These are phyloP conservation scores for Tipula confusa DNA, from an alignment of 2,888 invertebrate genomes.

Conservation along the genomic window DNA sequence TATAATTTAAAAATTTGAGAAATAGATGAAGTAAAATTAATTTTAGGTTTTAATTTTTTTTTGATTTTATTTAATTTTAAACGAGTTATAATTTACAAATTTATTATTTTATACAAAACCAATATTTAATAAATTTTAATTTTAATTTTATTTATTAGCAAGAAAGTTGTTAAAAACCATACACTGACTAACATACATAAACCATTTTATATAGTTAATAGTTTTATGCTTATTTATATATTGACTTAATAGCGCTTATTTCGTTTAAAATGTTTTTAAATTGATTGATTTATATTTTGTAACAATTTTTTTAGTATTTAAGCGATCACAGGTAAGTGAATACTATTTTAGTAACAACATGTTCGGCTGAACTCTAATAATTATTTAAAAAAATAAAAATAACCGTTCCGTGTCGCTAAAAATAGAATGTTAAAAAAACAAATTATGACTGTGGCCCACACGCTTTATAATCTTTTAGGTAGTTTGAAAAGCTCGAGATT, in stretches of 20 bases:
- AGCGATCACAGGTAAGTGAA: not conserved
- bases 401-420: not conserved
- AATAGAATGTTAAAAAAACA: not conserved
- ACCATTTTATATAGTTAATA: not conserved
- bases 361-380: not conserved
- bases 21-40: conserved; percentile 20
- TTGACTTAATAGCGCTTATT: not conserved
- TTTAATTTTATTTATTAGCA: not conserved
- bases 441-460: not conserved
- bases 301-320: not conserved
- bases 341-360: not conserved
- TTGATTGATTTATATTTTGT: not conserved
- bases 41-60: not conserved
- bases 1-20: not conserved
- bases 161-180: not conserved
- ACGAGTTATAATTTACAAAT: conserved; percentile 3
- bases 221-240: conserved; percentile 12
- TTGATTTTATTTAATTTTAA: not conserved
- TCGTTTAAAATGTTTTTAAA: not conserved
- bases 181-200: not conserved
- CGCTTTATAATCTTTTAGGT: not conserved
- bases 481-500: not conserved
- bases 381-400: not conserved
- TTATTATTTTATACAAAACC: not conserved
- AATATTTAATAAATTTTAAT: not conserved